Conservation (phyloP, 37 sponge, comb jelly and placozoan species). For the Spongia lamella region DNA sequence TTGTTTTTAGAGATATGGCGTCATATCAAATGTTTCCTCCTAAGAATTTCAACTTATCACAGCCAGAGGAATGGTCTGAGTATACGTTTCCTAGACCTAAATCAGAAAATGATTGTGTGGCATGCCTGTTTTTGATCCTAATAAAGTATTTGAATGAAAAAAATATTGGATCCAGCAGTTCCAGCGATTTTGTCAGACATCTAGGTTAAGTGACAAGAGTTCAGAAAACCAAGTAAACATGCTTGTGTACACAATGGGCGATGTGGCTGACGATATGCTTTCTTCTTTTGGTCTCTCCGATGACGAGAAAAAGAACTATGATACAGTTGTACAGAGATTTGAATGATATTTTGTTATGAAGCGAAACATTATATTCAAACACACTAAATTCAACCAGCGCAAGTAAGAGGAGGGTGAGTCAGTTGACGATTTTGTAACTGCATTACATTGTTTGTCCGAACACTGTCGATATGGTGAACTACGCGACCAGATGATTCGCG, state of each 20-base stretch:
- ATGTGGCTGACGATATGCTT: slow-evolving; percentile 4
- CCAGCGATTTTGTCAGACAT: neutral
- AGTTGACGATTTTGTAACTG: slow-evolving; percentile 13
- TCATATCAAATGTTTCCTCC: too few species aligned
- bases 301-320: slow-evolving; percentile 18
- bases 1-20: too few species aligned
- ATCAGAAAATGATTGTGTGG: too few species aligned
- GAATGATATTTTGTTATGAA: slow-evolving; percentile 1
- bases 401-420: slow-evolving; percentile 18
- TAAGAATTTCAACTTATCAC: too few species aligned
- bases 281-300: slow-evolving; percentile 4
- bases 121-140: too few species aligned
- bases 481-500: slow-evolving; percentile 19
- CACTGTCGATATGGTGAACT: slow-evolving; percentile 17
- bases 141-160: neutral
- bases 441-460: slow-evolving; percentile 1
- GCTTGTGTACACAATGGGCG: slow-evolving; percentile 10
- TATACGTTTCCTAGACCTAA: too few species aligned
- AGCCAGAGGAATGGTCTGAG: too few species aligned
- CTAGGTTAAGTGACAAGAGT: neutral
- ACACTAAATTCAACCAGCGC: slow-evolving; percentile 10
- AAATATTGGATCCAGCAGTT: neutral
- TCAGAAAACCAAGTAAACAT: slow-evolving; percentile 6
- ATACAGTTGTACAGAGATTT: neutral
- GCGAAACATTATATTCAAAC: slow-evolving; percentile 20